Evolutionary conservation across 2,113 vertebrate genomes (phyloP), one percentile per base, ranked within the genome.

Genomic region (Indicator indicator): DNA sequence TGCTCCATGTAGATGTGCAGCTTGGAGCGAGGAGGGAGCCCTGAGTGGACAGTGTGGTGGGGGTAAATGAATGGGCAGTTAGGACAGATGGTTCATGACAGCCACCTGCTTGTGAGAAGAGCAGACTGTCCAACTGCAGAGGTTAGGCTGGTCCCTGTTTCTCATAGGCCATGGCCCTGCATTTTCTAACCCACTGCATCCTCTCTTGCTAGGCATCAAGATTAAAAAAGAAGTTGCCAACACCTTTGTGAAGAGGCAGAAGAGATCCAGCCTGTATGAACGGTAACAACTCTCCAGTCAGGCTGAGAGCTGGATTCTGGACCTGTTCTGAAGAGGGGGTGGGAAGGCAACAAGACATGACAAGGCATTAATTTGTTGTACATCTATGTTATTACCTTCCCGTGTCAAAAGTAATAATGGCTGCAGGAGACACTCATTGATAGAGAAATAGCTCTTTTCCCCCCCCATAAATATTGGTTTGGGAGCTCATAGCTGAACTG

Each of bases 191-290:
- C 27, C 20, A 12, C n/a, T 83, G 54, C 70, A 20, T 26, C 64
- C 21, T 91, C 63, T 86, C 68, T 84, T 58, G 59, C n/a, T 46
- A 97, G 97, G 82, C 54, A 90, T 97, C 78, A 96, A 77, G 55
- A 93, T 97, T 59, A 72, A 86, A 42, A 95, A 88, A 44, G 93
- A 97, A 86, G 93, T 81, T 65, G 97, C 97, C 46, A 94, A 90
- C 60, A 50, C 94, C 70, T 97, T 97, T 82, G 79, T 97, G 79
- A 97, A 95, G 83, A 96, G 97, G 71, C 92, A 89, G 83, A 97
- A 96, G 70, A 97, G 97, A 40, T 89, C 84, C 58, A 96, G 68
- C 40, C 50, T 84, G 4, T 95, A 92, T 13, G 96, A 97, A 96
- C 4, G 97, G 97, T 98, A 96, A 96, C 18, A 50, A 13, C 26